These are phyloP conservation scores for Argyresthia goedartella DNA, from an alignment of 2,888 invertebrate genomes.

Conservation along the genomic window DNA sequence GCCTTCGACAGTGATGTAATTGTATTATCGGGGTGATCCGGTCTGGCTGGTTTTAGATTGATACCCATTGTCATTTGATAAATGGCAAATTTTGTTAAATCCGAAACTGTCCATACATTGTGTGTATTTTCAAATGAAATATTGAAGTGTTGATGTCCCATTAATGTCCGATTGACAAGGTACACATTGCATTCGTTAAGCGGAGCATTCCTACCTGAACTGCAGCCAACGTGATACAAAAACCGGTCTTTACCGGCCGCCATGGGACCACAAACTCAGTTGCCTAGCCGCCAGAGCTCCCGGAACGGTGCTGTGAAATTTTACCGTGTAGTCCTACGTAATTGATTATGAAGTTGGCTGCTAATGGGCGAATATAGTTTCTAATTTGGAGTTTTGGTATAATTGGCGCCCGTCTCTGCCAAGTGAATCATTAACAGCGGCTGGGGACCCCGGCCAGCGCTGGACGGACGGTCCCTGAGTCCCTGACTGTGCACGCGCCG, in stretches of 20 bases:
- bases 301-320: constrained; percentile 62
- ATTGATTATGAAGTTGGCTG: constrained; percentile 69
- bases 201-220: background rate
- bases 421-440: constrained; percentile 54
- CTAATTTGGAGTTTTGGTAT: constrained; percentile 62
- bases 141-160: too few species aligned
- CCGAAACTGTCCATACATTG: too few species aligned
- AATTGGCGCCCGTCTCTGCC: constrained; percentile 59
- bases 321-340: constrained; percentile 41
- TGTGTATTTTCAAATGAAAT: too few species aligned
- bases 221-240: background rate
- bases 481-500: background rate
- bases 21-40: background rate
- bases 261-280: constrained; percentile 69
- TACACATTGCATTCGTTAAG: background rate
- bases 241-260: constrained; percentile 49
- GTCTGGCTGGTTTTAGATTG: background rate
- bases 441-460: constrained; percentile 28
- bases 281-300: constrained; percentile 61
- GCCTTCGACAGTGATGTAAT: background rate
- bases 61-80: background rate
- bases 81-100: too few species aligned
- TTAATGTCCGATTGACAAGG: background rate
- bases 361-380: constrained; percentile 69
- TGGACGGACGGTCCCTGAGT: constrained; percentile 5